Conservation (phyloP, 1,140 invertebrate species). For the Neoseiulus cucumeris region DNA sequence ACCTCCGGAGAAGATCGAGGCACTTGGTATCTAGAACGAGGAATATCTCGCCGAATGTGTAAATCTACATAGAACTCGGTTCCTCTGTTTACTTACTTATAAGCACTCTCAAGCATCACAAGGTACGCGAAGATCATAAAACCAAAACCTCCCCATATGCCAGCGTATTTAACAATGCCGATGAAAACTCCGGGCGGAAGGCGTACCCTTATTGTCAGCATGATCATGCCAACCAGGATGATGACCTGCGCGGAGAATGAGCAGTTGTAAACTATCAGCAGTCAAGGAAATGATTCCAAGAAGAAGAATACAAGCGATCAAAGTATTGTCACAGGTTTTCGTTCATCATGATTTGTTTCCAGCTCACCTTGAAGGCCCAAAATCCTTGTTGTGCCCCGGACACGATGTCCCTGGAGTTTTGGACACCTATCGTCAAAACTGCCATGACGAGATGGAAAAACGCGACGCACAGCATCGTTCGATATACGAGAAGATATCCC, state of each 20-base stretch:
- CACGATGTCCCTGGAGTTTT: conserved; percentile 5
- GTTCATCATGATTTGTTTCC: too few relatives aligned
- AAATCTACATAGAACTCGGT: too few relatives aligned
- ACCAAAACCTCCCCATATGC: conserved; percentile 1
- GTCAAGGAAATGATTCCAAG: too few relatives aligned
- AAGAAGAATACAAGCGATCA: too few relatives aligned
- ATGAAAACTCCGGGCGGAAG: background rate
- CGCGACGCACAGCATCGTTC: background rate
- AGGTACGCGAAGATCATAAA: conserved; percentile 8
- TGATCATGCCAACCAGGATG: background rate
- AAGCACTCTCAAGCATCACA: conserved; percentile 8
- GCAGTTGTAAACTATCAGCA: too few relatives aligned
- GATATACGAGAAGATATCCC: background rate
- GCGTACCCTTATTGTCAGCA: background rate
- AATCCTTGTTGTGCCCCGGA: conserved; percentile 4
- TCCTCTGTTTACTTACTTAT: conserved; percentile 7
- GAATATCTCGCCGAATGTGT: too few relatives aligned
- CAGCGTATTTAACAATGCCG: conserved; percentile 6
- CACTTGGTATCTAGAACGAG: too few relatives aligned
- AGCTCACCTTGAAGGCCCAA: conserved; percentile 3
- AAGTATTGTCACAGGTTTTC: too few relatives aligned
- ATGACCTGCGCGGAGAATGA: background rate
- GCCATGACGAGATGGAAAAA: conserved; percentile 9
- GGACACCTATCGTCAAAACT: conserved; percentile 1
- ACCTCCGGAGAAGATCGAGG: too few relatives aligned